These are phyloP conservation scores for Otolemur garnettii DNA, from an alignment of 2,113 vertebrate species.

Conservation along the genomic window DNA sequence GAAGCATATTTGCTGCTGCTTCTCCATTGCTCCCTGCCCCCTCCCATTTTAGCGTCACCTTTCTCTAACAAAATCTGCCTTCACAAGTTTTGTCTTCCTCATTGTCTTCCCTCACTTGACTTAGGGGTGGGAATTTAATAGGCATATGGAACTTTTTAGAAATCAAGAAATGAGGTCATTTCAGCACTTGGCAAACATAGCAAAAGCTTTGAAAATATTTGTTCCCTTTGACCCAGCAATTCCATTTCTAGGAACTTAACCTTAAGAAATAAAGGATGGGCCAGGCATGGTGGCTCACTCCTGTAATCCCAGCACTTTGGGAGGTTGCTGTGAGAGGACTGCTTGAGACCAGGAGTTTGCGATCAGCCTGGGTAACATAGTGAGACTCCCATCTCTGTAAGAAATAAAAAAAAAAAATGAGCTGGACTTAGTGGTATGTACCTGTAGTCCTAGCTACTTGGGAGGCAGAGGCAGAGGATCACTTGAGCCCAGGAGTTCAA, in stretches of 20 bases:
- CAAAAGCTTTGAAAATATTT: conserved; percentile 53
- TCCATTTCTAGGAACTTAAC: conserved; percentile 66
- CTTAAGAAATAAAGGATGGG: conserved; percentile 7
- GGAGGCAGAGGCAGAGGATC: too few species aligned
- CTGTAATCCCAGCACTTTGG: too few species aligned
- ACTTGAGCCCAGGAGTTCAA: too few species aligned
- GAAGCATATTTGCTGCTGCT: neutral
- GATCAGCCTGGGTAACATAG: too few species aligned
- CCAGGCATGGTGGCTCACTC: too few species aligned
- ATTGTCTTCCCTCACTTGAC: conserved; percentile 29
- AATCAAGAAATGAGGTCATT: conserved; percentile 54
- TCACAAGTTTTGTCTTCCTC: neutral
- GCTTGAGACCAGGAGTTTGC: too few species aligned
- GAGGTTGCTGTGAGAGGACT: too few species aligned
- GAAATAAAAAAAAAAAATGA: too few species aligned
- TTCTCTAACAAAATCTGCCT: neutral
- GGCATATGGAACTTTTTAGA: conserved; percentile 12
- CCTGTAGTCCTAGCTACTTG: too few species aligned
- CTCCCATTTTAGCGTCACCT: neutral
- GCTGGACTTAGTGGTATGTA: too few species aligned
- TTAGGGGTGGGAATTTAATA: conserved; percentile 15
- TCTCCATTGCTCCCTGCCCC: neutral
- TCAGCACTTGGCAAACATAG: conserved; percentile 42
- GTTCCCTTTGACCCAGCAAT: conserved; percentile 13
- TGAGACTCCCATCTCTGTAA: too few species aligned